Percentiles rank a stretch among this genome's conserved stretches.
phyloP scores from a whole-genome alignment of 1,140 invertebrate genomes.

The Popillia japonica region DNA sequence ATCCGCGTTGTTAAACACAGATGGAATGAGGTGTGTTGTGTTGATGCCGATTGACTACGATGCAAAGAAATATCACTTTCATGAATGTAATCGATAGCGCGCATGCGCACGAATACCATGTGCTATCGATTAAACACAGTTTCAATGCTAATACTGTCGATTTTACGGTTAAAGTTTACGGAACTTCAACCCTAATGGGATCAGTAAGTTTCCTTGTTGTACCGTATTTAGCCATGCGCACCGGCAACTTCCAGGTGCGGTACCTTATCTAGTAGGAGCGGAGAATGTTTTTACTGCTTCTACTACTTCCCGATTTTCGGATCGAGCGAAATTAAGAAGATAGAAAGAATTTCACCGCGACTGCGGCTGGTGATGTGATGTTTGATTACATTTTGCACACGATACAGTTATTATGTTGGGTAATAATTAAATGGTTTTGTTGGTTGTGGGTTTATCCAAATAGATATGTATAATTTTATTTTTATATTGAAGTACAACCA shows the following conservation, averaged over 20 bases:
- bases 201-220: slow-evolving; percentile 18
- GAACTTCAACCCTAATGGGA: not conserved
- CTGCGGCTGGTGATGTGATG: not conserved
- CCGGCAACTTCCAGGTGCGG: not conserved
- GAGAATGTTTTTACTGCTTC: not conserved
- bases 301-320: not conserved
- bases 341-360: slow-evolving; percentile 7
- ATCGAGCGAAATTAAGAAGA: not conserved
- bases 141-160: not conserved
- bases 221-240: slow-evolving; percentile 14
- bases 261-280: not conserved
- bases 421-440: not conserved
- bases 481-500: too few species aligned
- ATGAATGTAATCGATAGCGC: slow-evolving; percentile 29
- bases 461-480: too few species aligned
- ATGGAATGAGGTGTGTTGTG: not conserved
- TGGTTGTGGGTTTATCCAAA: not conserved
- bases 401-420: not conserved
- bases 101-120: slow-evolving; percentile 6
- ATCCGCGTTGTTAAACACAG: not conserved
- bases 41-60: slow-evolving; percentile 14
- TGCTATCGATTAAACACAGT: slow-evolving; percentile 18
- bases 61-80: slow-evolving; percentile 29
- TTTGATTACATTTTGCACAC: not conserved
- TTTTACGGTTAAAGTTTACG: not conserved